Percentiles rank a stretch among this genome's conserved stretches.
Evolutionary conservation across 1,140 invertebrate genomes (phyloP).

Genomic region (Pinna nobilis): DNA sequence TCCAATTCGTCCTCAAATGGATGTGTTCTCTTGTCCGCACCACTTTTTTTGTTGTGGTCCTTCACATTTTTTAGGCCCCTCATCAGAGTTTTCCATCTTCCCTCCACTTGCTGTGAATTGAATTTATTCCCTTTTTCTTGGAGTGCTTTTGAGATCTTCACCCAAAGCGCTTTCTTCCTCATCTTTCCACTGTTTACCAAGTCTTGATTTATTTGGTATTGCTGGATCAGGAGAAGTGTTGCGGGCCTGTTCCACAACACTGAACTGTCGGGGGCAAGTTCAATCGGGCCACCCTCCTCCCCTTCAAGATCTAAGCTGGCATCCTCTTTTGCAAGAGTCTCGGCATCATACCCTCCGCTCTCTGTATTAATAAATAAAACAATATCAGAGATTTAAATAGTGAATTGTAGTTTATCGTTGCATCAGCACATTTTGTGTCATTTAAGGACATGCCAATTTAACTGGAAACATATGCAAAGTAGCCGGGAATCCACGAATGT

Average conservation of each 20-base stretch:
- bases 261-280: neutral
- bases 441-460: too few relatives aligned
- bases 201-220: neutral
- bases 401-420: too few relatives aligned
- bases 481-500: too few relatives aligned
- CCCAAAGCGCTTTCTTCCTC: slow-evolving; percentile 17
- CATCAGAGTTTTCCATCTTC: slow-evolving; percentile 32
- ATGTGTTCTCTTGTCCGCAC: slow-evolving; percentile 1
- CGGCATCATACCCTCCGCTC: slow-evolving; percentile 6
- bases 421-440: too few relatives aligned
- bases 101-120: slow-evolving; percentile 17
- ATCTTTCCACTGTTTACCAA: slow-evolving; percentile 19
- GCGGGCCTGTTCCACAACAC: slow-evolving; percentile 42
- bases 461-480: too few relatives aligned
- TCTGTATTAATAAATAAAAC: neutral
- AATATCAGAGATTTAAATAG: too few relatives aligned
- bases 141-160: slow-evolving; percentile 13
- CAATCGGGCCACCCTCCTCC: slow-evolving; percentile 2
- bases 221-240: slow-evolving; percentile 6
- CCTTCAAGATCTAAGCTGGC: neutral
- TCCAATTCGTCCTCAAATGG: slow-evolving; percentile 27
- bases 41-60: slow-evolving; percentile 34
- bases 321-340: too few relatives aligned
- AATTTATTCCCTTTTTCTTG: slow-evolving; percentile 6
- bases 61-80: slow-evolving; percentile 24